Conservation (phyloP, 2,113 vertebrate genomes). For the Phalacrocorax brasilianus region DNA sequence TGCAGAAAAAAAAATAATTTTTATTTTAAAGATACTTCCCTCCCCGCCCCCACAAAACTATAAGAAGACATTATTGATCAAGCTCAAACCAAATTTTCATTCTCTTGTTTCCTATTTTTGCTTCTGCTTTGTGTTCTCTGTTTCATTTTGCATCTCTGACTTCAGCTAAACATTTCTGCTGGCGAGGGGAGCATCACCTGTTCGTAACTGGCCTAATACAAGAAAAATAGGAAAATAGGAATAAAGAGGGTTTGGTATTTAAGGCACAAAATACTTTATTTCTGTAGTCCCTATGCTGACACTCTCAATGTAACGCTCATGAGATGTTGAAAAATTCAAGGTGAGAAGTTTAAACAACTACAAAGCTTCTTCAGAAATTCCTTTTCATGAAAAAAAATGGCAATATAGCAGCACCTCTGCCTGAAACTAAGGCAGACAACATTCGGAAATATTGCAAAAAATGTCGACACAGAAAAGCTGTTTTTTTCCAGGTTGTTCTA, state of each 20-base stretch:
- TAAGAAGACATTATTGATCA: neutral
- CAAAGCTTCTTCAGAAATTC: neutral
- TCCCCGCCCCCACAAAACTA: neutral
- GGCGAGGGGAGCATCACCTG: neutral
- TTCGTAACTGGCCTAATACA: neutral
- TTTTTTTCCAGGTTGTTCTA: slow-evolving; percentile 37
- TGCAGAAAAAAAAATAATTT: neutral
- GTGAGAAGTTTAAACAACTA: neutral
- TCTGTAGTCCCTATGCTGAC: neutral
- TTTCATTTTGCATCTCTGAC: neutral
- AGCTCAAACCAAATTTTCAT: neutral
- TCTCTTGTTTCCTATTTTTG: neutral
- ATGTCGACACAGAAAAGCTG: neutral
- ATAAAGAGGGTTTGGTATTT: neutral
- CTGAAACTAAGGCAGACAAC: neutral
- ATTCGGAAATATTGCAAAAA: neutral
- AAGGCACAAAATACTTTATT: neutral
- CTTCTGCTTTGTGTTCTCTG: neutral
- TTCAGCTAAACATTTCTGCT: neutral
- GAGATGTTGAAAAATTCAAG: neutral
- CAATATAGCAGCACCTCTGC: neutral
- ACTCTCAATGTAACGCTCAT: neutral
- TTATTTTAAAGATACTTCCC: neutral
- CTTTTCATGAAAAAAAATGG: neutral
- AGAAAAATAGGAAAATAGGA: neutral